Base-by-base conservation (phyloP, 2,888 invertebrate genomes). In the Agrypnus murinus region DNA sequence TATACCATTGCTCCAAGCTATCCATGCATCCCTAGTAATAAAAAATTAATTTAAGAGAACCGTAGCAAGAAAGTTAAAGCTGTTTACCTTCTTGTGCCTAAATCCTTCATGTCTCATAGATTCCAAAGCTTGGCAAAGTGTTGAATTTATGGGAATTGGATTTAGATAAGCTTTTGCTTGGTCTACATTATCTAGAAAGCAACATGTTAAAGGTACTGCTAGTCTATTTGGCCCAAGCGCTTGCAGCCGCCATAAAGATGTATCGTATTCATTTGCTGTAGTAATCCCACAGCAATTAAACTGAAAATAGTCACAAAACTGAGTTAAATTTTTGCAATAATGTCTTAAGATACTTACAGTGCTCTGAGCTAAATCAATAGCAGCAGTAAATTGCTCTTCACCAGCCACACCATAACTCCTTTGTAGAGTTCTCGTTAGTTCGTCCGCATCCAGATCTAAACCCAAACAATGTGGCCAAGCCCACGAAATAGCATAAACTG, bases 211-310 rank as follows among this genome's bases (percentile, higher is more conserved):
- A 32, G 80, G 80, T 8, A 81, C 79, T 5, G 77, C 84, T 36
- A 86, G 79, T 60, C 85, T 81, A 0, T 81, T 80, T 73, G 92
- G 91, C 0, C 93, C 93, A 45, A 92, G 88, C 73, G 92, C 89
- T 79, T 93, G 91, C 57, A 94, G 86, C 74, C 93, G 90, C 95
- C 95, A 95, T 81, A 91, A 85, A 0, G 95, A 93, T 76, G 92
- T 92, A 79, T 93, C 93, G 84, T 93, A 95, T 87, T 95, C 94
- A 71, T 90, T 90, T 6, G 93, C 92, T 77, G 91, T 91, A 55
- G 90, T 89, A 84, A 95, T 92, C 25, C 94, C 95, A 83, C 95
- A 95, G 81, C 95, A 95, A 67, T 91, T 88, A 81, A 94, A 90
- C 93, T 93, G 83, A 25, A 87, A 84, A n/a, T n/a, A n/a, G n/a